phyloP scores from a whole-genome alignment of 1,140 invertebrate genomes.

The Xylocopa sonorina region DNA sequence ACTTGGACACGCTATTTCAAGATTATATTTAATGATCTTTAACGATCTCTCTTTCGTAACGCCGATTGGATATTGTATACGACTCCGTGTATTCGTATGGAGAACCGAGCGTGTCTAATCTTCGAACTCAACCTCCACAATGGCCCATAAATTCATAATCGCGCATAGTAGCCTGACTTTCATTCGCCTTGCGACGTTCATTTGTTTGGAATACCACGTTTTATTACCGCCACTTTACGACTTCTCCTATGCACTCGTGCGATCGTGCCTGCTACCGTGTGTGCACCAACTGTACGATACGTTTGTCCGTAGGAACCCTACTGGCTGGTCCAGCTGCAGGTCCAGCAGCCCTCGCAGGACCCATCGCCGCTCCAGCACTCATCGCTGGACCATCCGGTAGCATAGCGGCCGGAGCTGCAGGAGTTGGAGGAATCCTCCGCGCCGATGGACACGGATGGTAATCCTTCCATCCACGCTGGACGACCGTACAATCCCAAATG shows the following conservation, averaged over 20 bases:
- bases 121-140: not conserved
- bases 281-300: not conserved
- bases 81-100: not conserved
- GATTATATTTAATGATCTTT: not conserved
- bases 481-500: not conserved
- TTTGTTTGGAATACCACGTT: not conserved
- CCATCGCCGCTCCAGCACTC: constrained; percentile 74
- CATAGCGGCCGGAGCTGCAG: constrained; percentile 73
- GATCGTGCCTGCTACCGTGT: not conserved
- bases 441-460: constrained; percentile 66
- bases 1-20: not conserved
- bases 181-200: not conserved
- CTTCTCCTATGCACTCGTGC: not conserved
- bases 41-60: not conserved
- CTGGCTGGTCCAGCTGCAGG: constrained; percentile 74
- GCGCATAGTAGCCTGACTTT: not conserved
- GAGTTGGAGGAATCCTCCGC: constrained; percentile 69
- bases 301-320: constrained; percentile 63
- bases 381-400: constrained; percentile 79
- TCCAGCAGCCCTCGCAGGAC: constrained; percentile 75
- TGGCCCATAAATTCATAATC: constrained; percentile 28
- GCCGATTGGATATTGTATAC: not conserved
- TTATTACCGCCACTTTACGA: not conserved
- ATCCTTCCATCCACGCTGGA: constrained; percentile 18
- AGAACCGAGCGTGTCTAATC: not conserved